phyloP scores from a whole-genome alignment of 1,140 invertebrate genomes.

The Drosophila nigromelanica region DNA sequence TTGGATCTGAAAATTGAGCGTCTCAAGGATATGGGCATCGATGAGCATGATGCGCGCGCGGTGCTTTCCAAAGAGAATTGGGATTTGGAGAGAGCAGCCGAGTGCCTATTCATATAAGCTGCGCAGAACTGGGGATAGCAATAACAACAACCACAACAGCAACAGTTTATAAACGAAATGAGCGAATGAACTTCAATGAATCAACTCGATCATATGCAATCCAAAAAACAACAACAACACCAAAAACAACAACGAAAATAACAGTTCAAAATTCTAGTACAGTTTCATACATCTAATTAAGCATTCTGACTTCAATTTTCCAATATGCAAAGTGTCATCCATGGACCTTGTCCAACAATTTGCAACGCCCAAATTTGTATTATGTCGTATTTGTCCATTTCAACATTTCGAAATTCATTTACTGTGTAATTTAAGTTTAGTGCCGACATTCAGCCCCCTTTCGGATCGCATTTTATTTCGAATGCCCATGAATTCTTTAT shows the following conservation, averaged over 20 bases:
- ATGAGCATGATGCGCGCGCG: slow-evolving; percentile 91
- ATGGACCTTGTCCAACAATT: slow-evolving; percentile 15
- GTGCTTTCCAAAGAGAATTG: slow-evolving; percentile 95
- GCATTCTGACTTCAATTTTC: background rate
- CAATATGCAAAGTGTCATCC: slow-evolving; percentile 23
- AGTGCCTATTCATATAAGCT: slow-evolving; percentile 95
- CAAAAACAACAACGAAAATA: slow-evolving; percentile 10
- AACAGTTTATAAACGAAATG: slow-evolving; percentile 1
- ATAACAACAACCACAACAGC: slow-evolving; percentile 14
- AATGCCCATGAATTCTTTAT: background rate
- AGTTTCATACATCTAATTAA: background rate
- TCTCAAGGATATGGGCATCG: slow-evolving; percentile 94
- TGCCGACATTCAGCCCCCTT: background rate
- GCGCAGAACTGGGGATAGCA: slow-evolving; percentile 18
- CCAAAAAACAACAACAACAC: slow-evolving; percentile 1
- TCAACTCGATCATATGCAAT: slow-evolving; percentile 5
- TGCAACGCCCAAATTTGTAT: slow-evolving; percentile 18
- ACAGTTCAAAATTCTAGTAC: slow-evolving; percentile 28
- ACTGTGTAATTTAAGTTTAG: slow-evolving; percentile 21
- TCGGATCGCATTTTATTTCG: slow-evolving; percentile 5
- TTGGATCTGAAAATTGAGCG: slow-evolving; percentile 92
- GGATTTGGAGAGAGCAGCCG: slow-evolving; percentile 94
- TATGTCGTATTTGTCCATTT: slow-evolving; percentile 2
- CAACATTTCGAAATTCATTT: slow-evolving; percentile 23
- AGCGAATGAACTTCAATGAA: slow-evolving; percentile 9